Evolutionary conservation across 1,140 invertebrate species (phyloP), one percentile per base, ranked within the genome.

Genomic region (Neomicropteryx cornuta): DNA sequence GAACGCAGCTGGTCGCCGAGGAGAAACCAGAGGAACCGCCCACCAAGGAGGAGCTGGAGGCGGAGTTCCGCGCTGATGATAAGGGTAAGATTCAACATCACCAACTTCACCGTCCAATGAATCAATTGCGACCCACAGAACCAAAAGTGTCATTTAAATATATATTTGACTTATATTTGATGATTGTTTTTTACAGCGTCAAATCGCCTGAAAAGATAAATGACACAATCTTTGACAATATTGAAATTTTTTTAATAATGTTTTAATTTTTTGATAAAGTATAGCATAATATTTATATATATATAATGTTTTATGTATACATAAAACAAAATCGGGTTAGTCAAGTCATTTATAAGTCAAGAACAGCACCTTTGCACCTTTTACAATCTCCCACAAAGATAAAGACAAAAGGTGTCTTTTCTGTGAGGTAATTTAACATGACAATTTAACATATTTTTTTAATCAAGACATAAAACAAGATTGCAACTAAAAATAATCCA

Each of bases 21-120:
- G 42, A 59, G 46, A 45, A 53, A 38, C 56, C 60, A 38, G 65
- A 72, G 36, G 54, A 55, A 19, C 76, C 79, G 55, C 76, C 76
- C 18, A 77, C 75, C 39, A 74, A 73, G 57, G 79, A 79, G 47
- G 72, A 86, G 55, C 66, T 85, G 38, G 75, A 83, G 51, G 73
- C 77, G 33, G 82, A 86, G 59, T 86, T 86, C 58, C 65, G 75
- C 43, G 67, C 77, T 39, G 81, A 84, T 60, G 83, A 85, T 65
- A 74, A 77, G 72, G 82, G 83, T 86, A 59, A 55, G 64, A 47
- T 17, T 27, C 42, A 38, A 21, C 16, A 16, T 14, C 19, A 31
- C 18, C 5, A 30, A 18, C 24, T 31, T 31, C 17, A 16, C 24
- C n/a, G 3, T 39, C 22, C 18, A 21, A 21, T 39, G 17, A 18